A percentile compares a stretch with the other conserved stretches of the same genome.
Conservation (phyloP, 2,113 vertebrate genomes). For the Leptodactylus fuscus region DNA sequence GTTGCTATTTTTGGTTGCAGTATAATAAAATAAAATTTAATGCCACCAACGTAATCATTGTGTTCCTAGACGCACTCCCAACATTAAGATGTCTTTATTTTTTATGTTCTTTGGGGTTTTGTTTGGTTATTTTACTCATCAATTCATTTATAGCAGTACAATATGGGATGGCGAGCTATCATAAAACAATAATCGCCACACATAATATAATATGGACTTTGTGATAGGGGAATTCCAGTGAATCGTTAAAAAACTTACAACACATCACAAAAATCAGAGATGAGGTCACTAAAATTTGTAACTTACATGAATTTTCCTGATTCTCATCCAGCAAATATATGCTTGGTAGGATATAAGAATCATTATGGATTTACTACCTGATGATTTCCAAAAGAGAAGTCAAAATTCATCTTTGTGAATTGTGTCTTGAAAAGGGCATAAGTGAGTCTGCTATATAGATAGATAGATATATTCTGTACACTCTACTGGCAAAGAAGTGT, state of each 20-base stretch:
- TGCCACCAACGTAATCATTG: too few species aligned
- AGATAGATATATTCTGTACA: too few species aligned
- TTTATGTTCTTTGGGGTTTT: neutral
- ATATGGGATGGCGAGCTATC: neutral
- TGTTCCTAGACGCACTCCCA: neutral
- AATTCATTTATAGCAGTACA: neutral
- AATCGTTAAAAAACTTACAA: neutral
- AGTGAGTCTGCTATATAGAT: too few species aligned
- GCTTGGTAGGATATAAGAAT: neutral
- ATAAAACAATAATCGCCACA: neutral
- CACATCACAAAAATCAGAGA: neutral
- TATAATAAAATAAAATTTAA: neutral
- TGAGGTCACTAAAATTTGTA: slow-evolving; percentile 2
- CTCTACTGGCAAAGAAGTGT: too few species aligned
- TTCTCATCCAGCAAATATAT: neutral
- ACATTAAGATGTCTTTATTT: neutral
- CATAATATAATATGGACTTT: neutral
- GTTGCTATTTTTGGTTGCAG: neutral
- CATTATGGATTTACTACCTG: neutral
- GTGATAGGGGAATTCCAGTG: neutral
- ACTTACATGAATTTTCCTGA: slow-evolving; percentile 7
- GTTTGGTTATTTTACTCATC: neutral
- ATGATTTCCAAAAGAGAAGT: neutral
- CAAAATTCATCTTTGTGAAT: neutral
- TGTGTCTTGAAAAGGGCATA: too few species aligned